Conservation (phyloP, 2,888 invertebrate species). For the Philhelius pedissequus region DNA sequence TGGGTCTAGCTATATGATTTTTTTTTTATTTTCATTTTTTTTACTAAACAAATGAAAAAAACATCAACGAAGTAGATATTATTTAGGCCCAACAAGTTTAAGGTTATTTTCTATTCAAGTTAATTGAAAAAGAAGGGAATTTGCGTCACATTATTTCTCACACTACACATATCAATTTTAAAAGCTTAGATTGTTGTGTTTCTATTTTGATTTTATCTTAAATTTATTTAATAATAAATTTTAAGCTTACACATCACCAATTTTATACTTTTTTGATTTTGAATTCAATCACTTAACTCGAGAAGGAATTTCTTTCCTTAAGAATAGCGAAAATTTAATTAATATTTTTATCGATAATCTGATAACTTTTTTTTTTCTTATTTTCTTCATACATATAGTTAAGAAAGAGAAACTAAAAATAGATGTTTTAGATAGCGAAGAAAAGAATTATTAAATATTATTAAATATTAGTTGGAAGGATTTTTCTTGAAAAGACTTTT, state of each 20-base stretch:
- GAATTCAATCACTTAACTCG: neutral
- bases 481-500: neutral
- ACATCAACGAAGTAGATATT: neutral
- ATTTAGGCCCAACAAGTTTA: neutral
- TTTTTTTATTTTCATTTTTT: neutral
- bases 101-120: neutral
- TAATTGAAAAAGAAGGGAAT: neutral
- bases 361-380: slow-evolving; percentile 26
- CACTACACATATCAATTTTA: neutral
- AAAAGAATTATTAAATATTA: neutral
- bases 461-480: neutral
- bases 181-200: neutral
- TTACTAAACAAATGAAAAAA: neutral
- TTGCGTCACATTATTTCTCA: neutral
- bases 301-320: slow-evolving; percentile 37
- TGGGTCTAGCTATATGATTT: slow-evolving; percentile 6
- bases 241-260: neutral
- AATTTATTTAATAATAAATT: neutral
- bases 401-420: slow-evolving; percentile 71
- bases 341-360: slow-evolving; percentile 43
- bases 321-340: slow-evolving; percentile 46
- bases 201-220: neutral
- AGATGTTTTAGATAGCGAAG: slow-evolving; percentile 74
- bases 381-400: slow-evolving; percentile 38
- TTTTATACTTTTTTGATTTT: neutral